phyloP scores from a whole-genome alignment of 2,797 vertebrate genomes.

The Lagorchestes hirsutus region DNA sequence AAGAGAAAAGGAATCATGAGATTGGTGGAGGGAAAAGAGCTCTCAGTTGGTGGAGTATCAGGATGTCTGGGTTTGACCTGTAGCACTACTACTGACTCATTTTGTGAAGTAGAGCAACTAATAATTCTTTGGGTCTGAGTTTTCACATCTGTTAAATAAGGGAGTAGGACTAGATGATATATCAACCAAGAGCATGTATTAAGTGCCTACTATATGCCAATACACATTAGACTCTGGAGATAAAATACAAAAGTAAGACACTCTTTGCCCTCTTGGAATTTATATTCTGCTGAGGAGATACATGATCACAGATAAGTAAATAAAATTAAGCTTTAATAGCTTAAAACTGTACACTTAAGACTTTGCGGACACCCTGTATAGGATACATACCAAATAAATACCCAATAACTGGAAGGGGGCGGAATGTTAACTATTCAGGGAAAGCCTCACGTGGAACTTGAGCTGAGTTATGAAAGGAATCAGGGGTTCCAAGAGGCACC shows the following conservation, averaged over 20 bases:
- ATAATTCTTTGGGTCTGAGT: background rate
- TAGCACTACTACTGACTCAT: background rate
- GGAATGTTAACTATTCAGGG: background rate
- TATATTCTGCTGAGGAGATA: background rate
- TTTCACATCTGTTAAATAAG: background rate
- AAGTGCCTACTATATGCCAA: background rate
- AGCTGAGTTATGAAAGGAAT: background rate
- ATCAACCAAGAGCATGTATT: background rate
- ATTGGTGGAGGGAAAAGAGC: background rate
- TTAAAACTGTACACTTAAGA: background rate
- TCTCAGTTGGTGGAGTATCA: background rate
- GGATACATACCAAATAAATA: background rate
- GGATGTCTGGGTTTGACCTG: fast-evolving
- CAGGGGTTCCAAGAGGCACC: background rate
- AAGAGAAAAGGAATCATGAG: background rate
- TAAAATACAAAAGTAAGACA: background rate
- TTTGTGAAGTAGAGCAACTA: background rate
- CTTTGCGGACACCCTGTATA: background rate
- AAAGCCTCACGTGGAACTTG: background rate
- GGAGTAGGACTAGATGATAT: background rate
- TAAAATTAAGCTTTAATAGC: background rate
- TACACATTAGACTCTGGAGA: background rate
- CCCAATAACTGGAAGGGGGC: background rate
- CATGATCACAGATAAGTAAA: background rate
- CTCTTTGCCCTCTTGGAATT: background rate